These are phyloP conservation scores for Procambarus virginalis DNA, from an alignment of 1,140 invertebrate genomes.

Conservation along the genomic window DNA sequence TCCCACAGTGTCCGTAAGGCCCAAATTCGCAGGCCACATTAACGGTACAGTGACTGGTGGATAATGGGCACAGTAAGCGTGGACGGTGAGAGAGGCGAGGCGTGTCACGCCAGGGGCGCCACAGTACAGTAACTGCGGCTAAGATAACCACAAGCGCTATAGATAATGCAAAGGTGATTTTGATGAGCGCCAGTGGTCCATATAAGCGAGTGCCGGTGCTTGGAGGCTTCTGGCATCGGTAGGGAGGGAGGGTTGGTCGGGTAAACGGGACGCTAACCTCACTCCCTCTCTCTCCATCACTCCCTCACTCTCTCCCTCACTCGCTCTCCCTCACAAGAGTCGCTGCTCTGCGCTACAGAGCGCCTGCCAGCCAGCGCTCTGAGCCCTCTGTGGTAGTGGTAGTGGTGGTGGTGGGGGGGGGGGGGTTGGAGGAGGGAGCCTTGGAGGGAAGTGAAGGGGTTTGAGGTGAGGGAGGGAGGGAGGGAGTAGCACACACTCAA, in stretches of 20 bases:
- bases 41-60: neutral
- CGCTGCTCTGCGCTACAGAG: neutral
- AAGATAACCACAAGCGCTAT: no score
- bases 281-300: no score
- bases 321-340: neutral
- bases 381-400: no score
- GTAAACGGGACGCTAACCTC: slow-evolving; percentile 2
- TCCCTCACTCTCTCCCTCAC: no score
- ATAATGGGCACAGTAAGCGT: neutral
- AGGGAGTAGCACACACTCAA: neutral
- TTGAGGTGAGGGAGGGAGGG: no score
- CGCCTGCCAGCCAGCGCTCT: neutral
- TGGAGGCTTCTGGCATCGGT: neutral
- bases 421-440: neutral
- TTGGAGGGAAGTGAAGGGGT: neutral
- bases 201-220: neutral
- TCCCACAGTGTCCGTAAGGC: neutral
- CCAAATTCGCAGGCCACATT: neutral
- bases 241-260: neutral
- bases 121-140: no score
- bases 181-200: neutral
- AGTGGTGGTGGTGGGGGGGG: no score
- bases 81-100: no score
- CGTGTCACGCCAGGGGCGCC: no score
- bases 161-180: neutral